These are phyloP conservation scores for honey bee (Apis mellifera) DNA, from an alignment of 1,140 invertebrate species.

Conservation along the genomic window Amel_HAv3.1 CM009931.2:10670501-10671000, in stretches of 20 bases:
- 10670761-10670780: background rate
- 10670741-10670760: slow-evolving; percentile 18
- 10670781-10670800: slow-evolving; percentile 45
- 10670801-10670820: slow-evolving; percentile 19
- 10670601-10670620: too few relatives aligned
- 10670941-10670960: slow-evolving; percentile 5
- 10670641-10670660: background rate
- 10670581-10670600: too few relatives aligned
- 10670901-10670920: slow-evolving; percentile 50
- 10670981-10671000: slow-evolving; percentile 70
- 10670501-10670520: too few relatives aligned
- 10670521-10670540: too few relatives aligned
- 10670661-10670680: background rate
- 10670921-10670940: slow-evolving; percentile 68
- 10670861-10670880: background rate
- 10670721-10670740: background rate
- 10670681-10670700: too few relatives aligned
- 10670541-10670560: too few relatives aligned
- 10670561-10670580: too few relatives aligned
- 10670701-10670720: too few relatives aligned
- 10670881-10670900: background rate
- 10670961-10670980: slow-evolving; percentile 59
- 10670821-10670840: background rate
- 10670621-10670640: too few relatives aligned
- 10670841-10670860: background rate